A percentile compares a stretch with the other conserved stretches of the same genome.
These are phyloP conservation scores for Oxystoma pomonae DNA, from an alignment of 2,888 invertebrate species.

Conservation along the genomic window DNA sequence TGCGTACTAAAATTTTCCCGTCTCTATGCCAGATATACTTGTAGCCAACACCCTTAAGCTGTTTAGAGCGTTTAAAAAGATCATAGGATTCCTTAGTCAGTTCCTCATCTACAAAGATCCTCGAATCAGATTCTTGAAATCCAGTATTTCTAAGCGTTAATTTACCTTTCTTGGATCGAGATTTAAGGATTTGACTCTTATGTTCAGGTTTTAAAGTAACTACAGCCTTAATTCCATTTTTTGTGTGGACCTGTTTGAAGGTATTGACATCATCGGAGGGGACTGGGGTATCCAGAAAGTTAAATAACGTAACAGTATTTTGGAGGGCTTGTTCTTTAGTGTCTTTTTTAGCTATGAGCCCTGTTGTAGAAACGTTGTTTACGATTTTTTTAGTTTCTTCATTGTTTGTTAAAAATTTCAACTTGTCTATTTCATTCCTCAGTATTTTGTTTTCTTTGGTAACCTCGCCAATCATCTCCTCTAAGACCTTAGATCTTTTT, in stretches of 20 bases:
- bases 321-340: neutral
- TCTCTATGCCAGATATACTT: neutral
- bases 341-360: neutral
- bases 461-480: neutral
- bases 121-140: neutral
- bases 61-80: neutral
- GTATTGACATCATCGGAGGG: neutral
- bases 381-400: neutral
- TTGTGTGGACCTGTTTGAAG: constrained; percentile 1
- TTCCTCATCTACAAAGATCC: constrained; percentile 3
- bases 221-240: neutral
- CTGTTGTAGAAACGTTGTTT: neutral
- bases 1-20: neutral
- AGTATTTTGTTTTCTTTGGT: neutral
- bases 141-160: neutral
- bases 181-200: constrained; percentile 1
- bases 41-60: constrained; percentile 2
- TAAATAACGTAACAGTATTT: too few relatives aligned
- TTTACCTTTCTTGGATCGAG: constrained; percentile 2
- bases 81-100: neutral
- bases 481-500: neutral
- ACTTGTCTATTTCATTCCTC: neutral
- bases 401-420: neutral
- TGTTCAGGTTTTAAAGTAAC: neutral
- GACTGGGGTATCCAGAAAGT: neutral